Base-by-base conservation (phyloP, 2,797 vertebrate genomes). In the Podarcis lilfordi region DNA sequence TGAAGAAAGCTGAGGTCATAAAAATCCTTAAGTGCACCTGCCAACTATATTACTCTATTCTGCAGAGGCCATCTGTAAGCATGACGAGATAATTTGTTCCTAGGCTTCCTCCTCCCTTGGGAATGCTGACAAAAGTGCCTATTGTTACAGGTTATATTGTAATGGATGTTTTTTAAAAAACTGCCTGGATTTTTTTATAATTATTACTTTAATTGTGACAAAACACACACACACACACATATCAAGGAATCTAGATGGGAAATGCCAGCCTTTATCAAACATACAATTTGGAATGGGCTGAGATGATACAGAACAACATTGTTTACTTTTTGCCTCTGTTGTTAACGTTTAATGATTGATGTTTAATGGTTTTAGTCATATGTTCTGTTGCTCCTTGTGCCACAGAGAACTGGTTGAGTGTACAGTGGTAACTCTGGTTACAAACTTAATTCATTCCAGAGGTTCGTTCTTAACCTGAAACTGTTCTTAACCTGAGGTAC, bases 21-120 rank as follows among this genome's bases (percentile, higher is more conserved):
- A 86, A 50, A 29, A 82, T 86, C 19, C 21, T 87, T 3, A 11
- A 8, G n/a, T 25, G 74, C 76, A 68, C 68, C 75, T 82, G 85
- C 37, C 82, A 88, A 83, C 61, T 25, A 80, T 0, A 81, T 75
- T 81, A 32, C 61, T 69, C 19, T 81, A n/a, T 85, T 81, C n/a
- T 76, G 32, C 5, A 21, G 69, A 27, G 35, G 74, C 88, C 71
- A 66, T 61, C 86, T 83, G 68, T 88, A 91, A 91, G 68, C 23
- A 40, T n/a, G 69, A 86, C 68, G n/a, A 50, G 43, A 80, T 86
- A 68, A 82, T 84, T 86, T 35, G 25, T 77, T 69, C 59, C 35
- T 61, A 43, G 23, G 9, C 32, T 25, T 69, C 25, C 23, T 2
- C 50, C 45, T 76, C 37, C 23, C 11, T 85, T n/a, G 69, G 23